A percentile compares a stretch with the other conserved stretches of the same genome.
Conservation (phyloP, 2,888 invertebrate species). For the Chloroclysta siterata region DNA sequence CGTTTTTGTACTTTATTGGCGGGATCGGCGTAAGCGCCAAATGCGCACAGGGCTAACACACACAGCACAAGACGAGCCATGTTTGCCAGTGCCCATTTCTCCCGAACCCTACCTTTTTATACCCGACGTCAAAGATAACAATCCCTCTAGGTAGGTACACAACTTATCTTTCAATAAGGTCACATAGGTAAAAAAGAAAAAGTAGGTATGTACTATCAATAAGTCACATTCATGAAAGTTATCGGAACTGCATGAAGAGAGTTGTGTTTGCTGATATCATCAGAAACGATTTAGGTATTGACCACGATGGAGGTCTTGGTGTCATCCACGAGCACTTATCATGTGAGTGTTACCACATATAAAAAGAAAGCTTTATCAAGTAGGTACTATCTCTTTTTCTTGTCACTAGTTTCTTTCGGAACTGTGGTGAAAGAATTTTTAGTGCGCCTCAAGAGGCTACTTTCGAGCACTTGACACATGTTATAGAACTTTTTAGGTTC, state of each 20-base stretch:
- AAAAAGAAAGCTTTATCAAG: too few relatives aligned
- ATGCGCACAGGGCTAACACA: slow-evolving; percentile 62
- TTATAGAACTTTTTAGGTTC: too few relatives aligned
- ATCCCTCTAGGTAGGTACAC: slow-evolving; percentile 11
- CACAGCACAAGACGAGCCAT: slow-evolving; percentile 71
- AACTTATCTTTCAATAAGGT: slow-evolving; percentile 23
- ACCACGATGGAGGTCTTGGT: too few relatives aligned
- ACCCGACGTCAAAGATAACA: slow-evolving; percentile 38
- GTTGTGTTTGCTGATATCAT: slow-evolving; percentile 17
- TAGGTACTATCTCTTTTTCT: too few relatives aligned
- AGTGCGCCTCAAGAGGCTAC: too few relatives aligned
- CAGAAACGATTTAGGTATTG: slow-evolving; percentile 13
- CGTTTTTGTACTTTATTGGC: slow-evolving; percentile 55
- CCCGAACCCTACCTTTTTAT: slow-evolving; percentile 49
- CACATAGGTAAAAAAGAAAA: slow-evolving; percentile 12
- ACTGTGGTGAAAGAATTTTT: too few relatives aligned
- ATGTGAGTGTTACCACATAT: too few relatives aligned
- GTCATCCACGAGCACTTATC: too few relatives aligned
- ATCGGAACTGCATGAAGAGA: slow-evolving; percentile 25
- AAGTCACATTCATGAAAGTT: slow-evolving; percentile 28
- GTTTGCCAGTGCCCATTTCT: slow-evolving; percentile 52
- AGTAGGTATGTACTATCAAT: slow-evolving; percentile 5
- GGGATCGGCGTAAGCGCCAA: slow-evolving; percentile 63
- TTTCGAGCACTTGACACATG: too few relatives aligned
- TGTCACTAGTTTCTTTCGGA: too few relatives aligned